Base-by-base conservation (phyloP, 1,140 invertebrate species). In the Drosophila truncata region DNA sequence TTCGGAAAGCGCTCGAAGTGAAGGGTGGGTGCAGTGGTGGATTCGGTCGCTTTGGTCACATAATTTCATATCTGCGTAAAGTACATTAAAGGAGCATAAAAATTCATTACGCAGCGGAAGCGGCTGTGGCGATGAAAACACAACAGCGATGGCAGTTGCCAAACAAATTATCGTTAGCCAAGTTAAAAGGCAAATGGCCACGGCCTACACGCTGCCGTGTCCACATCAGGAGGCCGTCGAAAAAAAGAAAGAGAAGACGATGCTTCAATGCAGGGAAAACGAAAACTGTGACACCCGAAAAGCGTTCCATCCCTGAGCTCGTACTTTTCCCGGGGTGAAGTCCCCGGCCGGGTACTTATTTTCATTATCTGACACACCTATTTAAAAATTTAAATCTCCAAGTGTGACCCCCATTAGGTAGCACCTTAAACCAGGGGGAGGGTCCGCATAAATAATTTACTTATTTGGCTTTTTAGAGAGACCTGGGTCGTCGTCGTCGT, bases 81-180 rank as follows among this genome's bases (percentile, higher is more conserved):
- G 73, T 80, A 80, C 83, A 87, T 82, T 80, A 87, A 87, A 90
- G 85, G 75, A 64, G 75, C 85, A 90, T 90, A 90, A 90, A 90
- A 90, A 90, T 90, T 90, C 85, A 90, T 90, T 90, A 90, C 71
- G 74, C 67, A 54, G 60, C 82, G 67, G 47, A 67, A 64, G 65
- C 29, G 58, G 72, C 59, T 39, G 52, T 58, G 67, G 42, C 62
- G 66, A 61, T 35, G 60, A 66, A 62, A 57, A 39, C 33, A 44
- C 20, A 61, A n/a, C 57, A 62, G 54, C 35, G 66, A 41, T 60
- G 64, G 73, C 85, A 72, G 85, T 84, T 88, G 85, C 75, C 74
- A 82, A 90, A 90, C 85, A 90, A 90, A 90, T 90, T 90, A 90
- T 90, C 85, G 85, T 90, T 90, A 90, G 85, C 81, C 81, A 85